A percentile compares a stretch with the other conserved stretches of the same genome.
phyloP scores from a whole-genome alignment of 2,797 vertebrate species.

The Cossypha heuglini region DNA sequence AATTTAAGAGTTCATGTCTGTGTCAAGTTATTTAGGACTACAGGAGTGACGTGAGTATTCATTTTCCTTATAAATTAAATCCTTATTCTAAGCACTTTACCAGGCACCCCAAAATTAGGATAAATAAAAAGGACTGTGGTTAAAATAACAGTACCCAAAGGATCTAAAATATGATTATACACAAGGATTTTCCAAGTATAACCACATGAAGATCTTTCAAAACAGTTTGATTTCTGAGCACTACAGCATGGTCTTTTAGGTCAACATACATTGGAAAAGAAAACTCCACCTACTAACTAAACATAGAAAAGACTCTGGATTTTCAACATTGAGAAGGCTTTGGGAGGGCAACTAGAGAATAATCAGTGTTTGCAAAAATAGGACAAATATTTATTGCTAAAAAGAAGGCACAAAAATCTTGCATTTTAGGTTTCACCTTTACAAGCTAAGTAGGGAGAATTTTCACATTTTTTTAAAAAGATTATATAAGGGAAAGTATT shows the following conservation, averaged over 20 bases:
- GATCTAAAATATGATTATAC: neutral
- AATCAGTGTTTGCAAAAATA: neutral
- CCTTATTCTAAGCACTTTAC: neutral
- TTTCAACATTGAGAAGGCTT: neutral
- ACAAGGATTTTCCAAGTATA: neutral
- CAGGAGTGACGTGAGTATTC: neutral
- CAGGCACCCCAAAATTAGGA: neutral
- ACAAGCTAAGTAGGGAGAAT: neutral
- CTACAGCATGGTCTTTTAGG: neutral
- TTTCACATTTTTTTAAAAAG: neutral
- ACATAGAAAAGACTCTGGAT: neutral
- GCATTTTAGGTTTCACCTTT: neutral
- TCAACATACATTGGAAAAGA: neutral
- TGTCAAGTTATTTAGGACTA: neutral
- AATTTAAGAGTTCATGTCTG: neutral
- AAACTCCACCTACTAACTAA: neutral
- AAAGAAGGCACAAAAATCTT: neutral
- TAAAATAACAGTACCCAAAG: neutral
- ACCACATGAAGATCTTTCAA: neutral
- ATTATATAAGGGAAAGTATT: constrained; percentile 15
- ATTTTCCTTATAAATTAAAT: neutral
- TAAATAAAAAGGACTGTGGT: neutral
- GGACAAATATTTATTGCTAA: neutral
- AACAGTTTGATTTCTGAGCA: neutral
- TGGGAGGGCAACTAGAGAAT: neutral